Conservation (phyloP, 2,888 invertebrate genomes). For the Drosophila fungiperda region DNA sequence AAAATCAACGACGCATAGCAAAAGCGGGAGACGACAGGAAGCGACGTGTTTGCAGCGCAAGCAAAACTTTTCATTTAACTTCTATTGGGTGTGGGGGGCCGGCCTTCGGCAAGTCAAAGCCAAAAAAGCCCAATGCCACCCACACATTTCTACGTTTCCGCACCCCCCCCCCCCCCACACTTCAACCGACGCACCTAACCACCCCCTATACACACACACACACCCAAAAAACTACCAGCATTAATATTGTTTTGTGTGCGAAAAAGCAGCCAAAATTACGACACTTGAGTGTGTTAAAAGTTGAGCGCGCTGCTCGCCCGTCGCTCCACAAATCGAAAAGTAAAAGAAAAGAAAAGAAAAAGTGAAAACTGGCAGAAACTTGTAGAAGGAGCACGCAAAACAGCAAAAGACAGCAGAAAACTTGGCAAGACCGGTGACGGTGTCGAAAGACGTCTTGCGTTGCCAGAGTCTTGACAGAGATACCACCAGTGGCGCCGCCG, state of each 20-base stretch:
- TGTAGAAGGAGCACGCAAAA: constrained; percentile 71
- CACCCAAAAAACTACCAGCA: constrained; percentile 69
- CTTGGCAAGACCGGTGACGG: constrained; percentile 68
- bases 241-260: constrained; percentile 82
- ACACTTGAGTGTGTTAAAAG: constrained; percentile 83
- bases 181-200: background rate
- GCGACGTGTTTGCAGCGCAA: constrained; percentile 81
- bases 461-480: constrained; percentile 52
- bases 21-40: constrained; percentile 76
- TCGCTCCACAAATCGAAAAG: constrained; percentile 71
- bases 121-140: constrained; percentile 15
- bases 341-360: constrained; percentile 66
- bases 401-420: constrained; percentile 81
- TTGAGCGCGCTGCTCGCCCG: constrained; percentile 62
- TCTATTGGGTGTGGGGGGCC: constrained; percentile 48
- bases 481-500: constrained; percentile 13
- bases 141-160: constrained; percentile 9
- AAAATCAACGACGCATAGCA: constrained; percentile 78
- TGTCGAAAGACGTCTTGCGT: constrained; percentile 68
- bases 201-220: background rate
- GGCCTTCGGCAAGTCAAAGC: constrained; percentile 26
- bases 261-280: constrained; percentile 82
- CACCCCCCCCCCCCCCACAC: background rate
- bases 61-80: constrained; percentile 82
- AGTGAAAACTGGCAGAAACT: constrained; percentile 75